Evolutionary conservation across 2,888 invertebrate species (phyloP).

Genomic region (Suillia variegata): DNA sequence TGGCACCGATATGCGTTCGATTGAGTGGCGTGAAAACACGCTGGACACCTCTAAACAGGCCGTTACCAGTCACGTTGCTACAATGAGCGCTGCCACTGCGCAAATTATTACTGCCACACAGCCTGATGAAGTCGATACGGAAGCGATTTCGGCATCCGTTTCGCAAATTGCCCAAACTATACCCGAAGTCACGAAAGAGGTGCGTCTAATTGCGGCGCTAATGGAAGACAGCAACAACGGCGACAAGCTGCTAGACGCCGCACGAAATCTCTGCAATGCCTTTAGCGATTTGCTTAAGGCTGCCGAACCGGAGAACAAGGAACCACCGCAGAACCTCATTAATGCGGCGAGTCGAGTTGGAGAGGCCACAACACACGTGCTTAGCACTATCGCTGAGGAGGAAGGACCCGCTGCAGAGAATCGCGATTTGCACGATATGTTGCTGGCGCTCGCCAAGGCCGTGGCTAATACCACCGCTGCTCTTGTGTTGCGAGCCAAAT

Average conservation of each 20-base stretch:
- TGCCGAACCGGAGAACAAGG: slow-evolving; percentile 92
- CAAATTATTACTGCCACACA: slow-evolving; percentile 92
- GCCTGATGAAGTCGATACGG: slow-evolving; percentile 91
- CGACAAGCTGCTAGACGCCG: slow-evolving; percentile 87
- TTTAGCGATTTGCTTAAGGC: slow-evolving; percentile 94
- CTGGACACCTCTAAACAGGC: slow-evolving; percentile 95
- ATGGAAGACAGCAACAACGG: slow-evolving; percentile 88
- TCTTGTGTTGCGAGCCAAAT: slow-evolving; percentile 93
- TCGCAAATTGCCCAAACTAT: slow-evolving; percentile 96
- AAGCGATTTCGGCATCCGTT: slow-evolving; percentile 95
- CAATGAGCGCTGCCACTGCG: slow-evolving; percentile 99
- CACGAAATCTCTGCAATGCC: slow-evolving; percentile 87
- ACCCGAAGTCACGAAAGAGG: slow-evolving; percentile 90
- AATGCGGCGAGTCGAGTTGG: slow-evolving; percentile 96
- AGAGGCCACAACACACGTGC: slow-evolving; percentile 92
- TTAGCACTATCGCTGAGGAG: slow-evolving; percentile 92
- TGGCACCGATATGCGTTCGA: slow-evolving; percentile 82
- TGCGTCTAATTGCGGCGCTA: slow-evolving; percentile 84
- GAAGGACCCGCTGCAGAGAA: slow-evolving; percentile 86
- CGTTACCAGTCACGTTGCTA: slow-evolving; percentile 95
- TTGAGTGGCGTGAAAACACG: slow-evolving; percentile 93
- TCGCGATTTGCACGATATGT: slow-evolving; percentile 85
- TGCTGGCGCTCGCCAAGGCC: slow-evolving; percentile 91
- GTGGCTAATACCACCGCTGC: slow-evolving; percentile 98
- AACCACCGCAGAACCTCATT: slow-evolving; percentile 90